These are phyloP conservation scores for Metaphire vulgaris DNA, from an alignment of 1,140 invertebrate genomes.

Conservation along the genomic window DNA sequence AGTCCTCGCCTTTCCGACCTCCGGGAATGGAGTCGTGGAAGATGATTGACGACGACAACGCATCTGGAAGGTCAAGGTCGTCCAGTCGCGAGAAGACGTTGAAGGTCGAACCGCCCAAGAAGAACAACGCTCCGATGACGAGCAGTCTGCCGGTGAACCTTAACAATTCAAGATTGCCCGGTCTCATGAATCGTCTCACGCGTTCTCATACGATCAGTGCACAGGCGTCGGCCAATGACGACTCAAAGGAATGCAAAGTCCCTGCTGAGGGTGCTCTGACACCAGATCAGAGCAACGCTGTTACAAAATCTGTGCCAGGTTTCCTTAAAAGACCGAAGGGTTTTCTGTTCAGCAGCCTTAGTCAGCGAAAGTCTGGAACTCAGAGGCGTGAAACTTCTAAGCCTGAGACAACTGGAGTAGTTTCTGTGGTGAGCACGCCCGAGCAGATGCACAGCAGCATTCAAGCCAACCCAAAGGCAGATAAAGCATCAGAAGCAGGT, in stretches of 20 bases:
- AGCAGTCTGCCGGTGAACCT: neutral
- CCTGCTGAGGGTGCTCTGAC: too few relatives aligned
- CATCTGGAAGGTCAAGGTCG: neutral
- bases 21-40: neutral
- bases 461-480: too few relatives aligned
- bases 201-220: neutral
- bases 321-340: neutral
- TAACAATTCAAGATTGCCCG: neutral
- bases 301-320: neutral
- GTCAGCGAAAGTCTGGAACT: neutral
- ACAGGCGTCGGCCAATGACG: neutral
- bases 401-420: neutral
- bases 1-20: neutral
- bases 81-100: neutral
- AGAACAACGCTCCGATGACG: neutral
- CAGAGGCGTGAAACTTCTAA: neutral
- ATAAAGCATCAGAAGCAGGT: too few relatives aligned
- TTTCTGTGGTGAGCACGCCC: neutral
- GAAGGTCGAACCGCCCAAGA: neutral
- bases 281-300: too few relatives aligned
- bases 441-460: too few relatives aligned
- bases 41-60: neutral
- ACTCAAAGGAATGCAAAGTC: too few relatives aligned
- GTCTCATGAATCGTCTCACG: neutral
- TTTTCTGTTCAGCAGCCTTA: neutral